Conservation (phyloP, 2,888 invertebrate species). For the Carpatolechia fugitivella region DNA sequence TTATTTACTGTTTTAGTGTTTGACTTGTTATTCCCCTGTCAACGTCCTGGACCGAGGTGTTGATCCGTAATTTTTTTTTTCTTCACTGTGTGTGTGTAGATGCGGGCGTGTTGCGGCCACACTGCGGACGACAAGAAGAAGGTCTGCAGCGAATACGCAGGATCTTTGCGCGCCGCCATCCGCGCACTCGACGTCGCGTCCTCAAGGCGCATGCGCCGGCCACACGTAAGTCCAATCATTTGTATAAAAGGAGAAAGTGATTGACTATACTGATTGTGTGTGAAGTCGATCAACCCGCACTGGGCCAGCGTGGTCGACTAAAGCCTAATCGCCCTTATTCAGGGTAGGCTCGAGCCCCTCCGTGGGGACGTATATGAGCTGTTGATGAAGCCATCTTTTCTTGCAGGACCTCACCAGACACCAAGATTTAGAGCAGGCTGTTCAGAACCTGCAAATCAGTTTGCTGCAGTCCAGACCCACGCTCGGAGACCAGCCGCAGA, state of each 20-base stretch:
- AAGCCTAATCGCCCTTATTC: no score
- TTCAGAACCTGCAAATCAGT: slow-evolving; percentile 50
- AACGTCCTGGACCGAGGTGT: not conserved
- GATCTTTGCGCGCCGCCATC: slow-evolving; percentile 39
- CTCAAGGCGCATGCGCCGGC: slow-evolving; percentile 39
- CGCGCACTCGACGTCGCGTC: slow-evolving; percentile 47
- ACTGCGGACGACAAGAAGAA: slow-evolving; percentile 32
- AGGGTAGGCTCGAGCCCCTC: no score
- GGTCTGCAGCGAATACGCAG: slow-evolving; percentile 38
- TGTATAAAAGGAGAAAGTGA: no score
- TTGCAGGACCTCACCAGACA: slow-evolving; percentile 46
- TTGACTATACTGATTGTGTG: no score
- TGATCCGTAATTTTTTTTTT: not conserved
- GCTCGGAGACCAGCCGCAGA: slow-evolving; percentile 32
- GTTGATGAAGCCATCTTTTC: no score
- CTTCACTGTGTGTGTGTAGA: slow-evolving; percentile 25
- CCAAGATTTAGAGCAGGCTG: slow-evolving; percentile 48
- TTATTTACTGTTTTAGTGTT: no score
- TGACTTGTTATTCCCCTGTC: no score
- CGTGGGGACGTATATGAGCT: not conserved
- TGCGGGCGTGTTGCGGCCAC: slow-evolving; percentile 33
- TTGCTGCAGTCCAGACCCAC: slow-evolving; percentile 46
- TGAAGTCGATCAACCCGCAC: no score
- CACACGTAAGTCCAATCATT: slow-evolving; percentile 55
- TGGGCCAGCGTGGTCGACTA: no score